phyloP scores from a whole-genome alignment of 2,888 invertebrate species.

The Drosophila mimica region DNA sequence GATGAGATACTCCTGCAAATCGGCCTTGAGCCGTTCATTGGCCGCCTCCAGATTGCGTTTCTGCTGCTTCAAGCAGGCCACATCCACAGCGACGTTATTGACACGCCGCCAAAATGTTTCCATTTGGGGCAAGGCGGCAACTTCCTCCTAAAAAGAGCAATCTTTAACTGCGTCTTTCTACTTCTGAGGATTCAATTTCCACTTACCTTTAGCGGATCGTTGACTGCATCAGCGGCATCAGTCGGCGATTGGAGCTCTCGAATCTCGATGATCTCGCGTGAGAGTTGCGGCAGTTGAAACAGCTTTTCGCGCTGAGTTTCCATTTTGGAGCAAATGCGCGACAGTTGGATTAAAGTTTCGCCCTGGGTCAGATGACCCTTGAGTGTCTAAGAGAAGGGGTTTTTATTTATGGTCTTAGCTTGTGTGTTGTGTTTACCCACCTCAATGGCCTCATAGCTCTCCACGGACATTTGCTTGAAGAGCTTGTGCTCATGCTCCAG shows the following conservation, averaged over 20 bases:
- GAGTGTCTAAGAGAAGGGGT: conserved; percentile 83
- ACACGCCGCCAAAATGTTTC: conserved; percentile 90
- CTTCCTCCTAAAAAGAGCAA: conserved; percentile 83
- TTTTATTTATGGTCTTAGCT: no score
- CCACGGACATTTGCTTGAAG: conserved; percentile 87
- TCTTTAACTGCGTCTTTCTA: background rate
- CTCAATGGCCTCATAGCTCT: conserved; percentile 86
- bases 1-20: conserved; percentile 88
- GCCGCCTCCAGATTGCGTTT: conserved; percentile 86
- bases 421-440: conserved; percentile 30
- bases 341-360: conserved; percentile 87
- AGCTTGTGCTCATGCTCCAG: conserved; percentile 86
- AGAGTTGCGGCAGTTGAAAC: conserved; percentile 81
- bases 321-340: conserved; percentile 88
- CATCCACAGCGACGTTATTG: conserved; percentile 87
- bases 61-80: conserved; percentile 85
- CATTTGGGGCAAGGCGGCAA: conserved; percentile 87
- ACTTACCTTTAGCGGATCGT: conserved; percentile 58
- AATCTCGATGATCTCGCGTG: conserved; percentile 66
- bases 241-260: conserved; percentile 73
- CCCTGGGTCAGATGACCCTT: conserved; percentile 87
- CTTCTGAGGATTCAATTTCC: background rate
- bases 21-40: conserved; percentile 88
- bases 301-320: conserved; percentile 88
- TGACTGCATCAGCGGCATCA: conserved; percentile 53